phyloP scores from a whole-genome alignment of 1,140 invertebrate genomes.

The Drosophila nebulosa region DNA sequence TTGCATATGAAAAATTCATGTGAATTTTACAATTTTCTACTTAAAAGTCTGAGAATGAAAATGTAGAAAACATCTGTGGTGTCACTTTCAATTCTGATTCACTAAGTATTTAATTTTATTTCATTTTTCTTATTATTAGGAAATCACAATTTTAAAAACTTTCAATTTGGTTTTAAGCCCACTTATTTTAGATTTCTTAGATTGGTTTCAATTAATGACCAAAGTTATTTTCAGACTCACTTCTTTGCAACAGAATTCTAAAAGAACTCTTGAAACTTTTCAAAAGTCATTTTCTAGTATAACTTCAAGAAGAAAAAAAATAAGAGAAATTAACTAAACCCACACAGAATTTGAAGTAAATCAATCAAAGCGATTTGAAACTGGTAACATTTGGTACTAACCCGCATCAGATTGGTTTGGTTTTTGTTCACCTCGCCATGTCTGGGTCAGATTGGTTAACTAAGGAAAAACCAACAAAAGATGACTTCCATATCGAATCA shows the following conservation, averaged over 20 bases:
- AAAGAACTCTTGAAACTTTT: too few species aligned
- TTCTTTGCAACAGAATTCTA: too few species aligned
- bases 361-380: neutral
- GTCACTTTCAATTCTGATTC: too few species aligned
- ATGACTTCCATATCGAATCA: constrained; percentile 72
- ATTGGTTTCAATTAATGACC: too few species aligned
- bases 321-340: neutral
- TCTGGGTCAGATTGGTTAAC: constrained; percentile 7
- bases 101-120: neutral
- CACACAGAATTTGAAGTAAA: neutral
- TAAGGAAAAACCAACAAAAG: constrained; percentile 34
- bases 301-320: neutral
- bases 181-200: too few species aligned
- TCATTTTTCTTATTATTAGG: too few species aligned
- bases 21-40: neutral
- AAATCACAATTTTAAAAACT: too few species aligned
- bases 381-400: neutral
- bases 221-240: too few species aligned
- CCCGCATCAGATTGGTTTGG: neutral
- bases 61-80: too few species aligned
- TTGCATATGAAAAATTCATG: constrained; percentile 39
- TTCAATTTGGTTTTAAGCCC: too few species aligned
- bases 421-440: constrained; percentile 8
- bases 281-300: neutral
- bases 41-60: neutral